Conservation (phyloP, 1,140 invertebrate genomes). For the Prorops nasuta region DNA sequence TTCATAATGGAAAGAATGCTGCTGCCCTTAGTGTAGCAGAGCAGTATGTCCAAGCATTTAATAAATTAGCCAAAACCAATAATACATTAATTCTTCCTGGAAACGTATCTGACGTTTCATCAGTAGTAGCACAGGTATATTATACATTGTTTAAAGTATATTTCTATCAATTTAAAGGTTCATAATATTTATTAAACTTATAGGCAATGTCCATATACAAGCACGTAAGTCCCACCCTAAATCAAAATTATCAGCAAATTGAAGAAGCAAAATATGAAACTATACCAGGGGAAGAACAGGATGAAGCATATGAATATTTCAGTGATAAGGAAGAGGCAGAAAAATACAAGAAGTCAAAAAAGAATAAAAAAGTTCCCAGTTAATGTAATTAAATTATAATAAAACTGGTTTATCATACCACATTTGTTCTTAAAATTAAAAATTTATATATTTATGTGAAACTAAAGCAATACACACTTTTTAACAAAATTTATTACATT, state of each 20-base stretch:
- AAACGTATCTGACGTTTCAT: slow-evolving; percentile 84
- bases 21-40: slow-evolving; percentile 91
- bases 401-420: slow-evolving; percentile 8
- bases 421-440: neutral
- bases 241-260: neutral
- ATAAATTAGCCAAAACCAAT: slow-evolving; percentile 86
- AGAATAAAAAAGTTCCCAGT: slow-evolving; percentile 20
- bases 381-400: slow-evolving; percentile 24
- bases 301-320: slow-evolving; percentile 54
- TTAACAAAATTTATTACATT: neutral
- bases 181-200: slow-evolving; percentile 29
- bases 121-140: slow-evolving; percentile 78
- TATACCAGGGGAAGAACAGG: neutral
- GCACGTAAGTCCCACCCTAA: slow-evolving; percentile 48
- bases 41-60: slow-evolving; percentile 92
- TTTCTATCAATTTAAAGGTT: slow-evolving; percentile 10
- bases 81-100: slow-evolving; percentile 94
- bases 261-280: neutral
- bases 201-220: slow-evolving; percentile 73
- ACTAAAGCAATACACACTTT: no score
- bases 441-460: no score
- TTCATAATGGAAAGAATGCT: slow-evolving; percentile 78
- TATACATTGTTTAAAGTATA: slow-evolving; percentile 5
- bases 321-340: slow-evolving; percentile 60
- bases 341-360: slow-evolving; percentile 32